A percentile compares a stretch with the other conserved stretches of the same genome.
phyloP scores from a whole-genome alignment of 1,140 invertebrate genomes.

The Drosophila bipectinata region DNA sequence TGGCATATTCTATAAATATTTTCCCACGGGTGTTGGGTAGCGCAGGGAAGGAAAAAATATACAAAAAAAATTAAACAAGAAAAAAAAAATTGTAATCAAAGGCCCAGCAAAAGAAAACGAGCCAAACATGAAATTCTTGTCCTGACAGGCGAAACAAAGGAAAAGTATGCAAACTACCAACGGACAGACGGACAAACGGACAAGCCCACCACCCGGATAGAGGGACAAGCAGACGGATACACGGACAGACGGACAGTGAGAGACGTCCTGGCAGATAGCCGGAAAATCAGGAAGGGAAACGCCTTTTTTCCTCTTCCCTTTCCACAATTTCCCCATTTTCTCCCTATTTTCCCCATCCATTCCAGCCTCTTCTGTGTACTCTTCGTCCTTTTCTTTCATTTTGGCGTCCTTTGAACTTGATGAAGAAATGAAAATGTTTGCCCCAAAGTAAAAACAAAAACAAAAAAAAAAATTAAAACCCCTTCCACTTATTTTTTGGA shows the following conservation, averaged over 20 bases:
- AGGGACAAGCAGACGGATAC: neutral
- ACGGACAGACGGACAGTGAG: constrained; percentile 6
- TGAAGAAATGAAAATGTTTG: constrained; percentile 37
- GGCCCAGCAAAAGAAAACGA: constrained; percentile 5
- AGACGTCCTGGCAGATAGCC: neutral
- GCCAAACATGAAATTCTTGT: constrained; percentile 52
- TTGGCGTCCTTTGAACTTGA: constrained; percentile 25
- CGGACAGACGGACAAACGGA: neutral
- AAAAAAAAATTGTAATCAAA: constrained; percentile 32
- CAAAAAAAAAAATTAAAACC: neutral
- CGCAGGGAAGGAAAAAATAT: constrained; percentile 6
- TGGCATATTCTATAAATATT: constrained; percentile 18
- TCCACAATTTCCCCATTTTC: constrained; percentile 1
- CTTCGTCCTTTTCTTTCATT: constrained; percentile 1
- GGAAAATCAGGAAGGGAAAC: constrained; percentile 16
- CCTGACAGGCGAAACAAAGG: constrained; percentile 55
- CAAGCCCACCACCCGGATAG: neutral
- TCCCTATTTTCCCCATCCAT: too few relatives aligned
- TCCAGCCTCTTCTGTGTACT: neutral
- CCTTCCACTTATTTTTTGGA: neutral
- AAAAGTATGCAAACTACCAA: constrained; percentile 56
- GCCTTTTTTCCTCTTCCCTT: neutral
- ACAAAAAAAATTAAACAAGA: constrained; percentile 1
- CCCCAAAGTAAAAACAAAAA: constrained; percentile 18
- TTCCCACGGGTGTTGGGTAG: neutral